Evolutionary conservation across 2,113 vertebrate species (phyloP).

Genomic region (Campylomormyrus numenius): DNA sequence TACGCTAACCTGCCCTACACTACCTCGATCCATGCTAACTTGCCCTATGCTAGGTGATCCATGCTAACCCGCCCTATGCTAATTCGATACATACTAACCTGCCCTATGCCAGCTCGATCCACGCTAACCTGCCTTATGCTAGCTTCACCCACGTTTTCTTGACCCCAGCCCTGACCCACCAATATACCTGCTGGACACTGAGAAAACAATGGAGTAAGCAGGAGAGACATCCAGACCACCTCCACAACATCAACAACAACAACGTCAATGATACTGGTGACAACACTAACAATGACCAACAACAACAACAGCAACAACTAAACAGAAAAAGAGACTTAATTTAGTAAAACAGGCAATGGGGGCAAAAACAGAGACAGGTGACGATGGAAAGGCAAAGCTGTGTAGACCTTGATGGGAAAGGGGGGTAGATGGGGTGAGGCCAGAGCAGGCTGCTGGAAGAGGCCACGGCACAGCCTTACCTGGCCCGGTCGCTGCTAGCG

Average conservation of each 20-base stretch:
- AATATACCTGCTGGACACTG: neutral
- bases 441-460: neutral
- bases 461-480: conserved; percentile 65
- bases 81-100: too few species aligned
- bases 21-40: neutral
- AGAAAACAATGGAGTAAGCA: neutral
- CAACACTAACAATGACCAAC: neutral
- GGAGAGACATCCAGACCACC: neutral
- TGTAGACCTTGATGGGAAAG: neutral
- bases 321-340: neutral
- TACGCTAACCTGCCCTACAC: neutral
- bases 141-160: neutral
- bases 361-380: neutral
- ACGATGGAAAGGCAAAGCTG: neutral
- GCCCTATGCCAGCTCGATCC: neutral
- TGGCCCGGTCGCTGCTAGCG: conserved; percentile 65
- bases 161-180: neutral
- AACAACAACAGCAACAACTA: neutral
- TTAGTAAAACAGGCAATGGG: neutral
- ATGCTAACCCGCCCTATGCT: too few species aligned
- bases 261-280: neutral
- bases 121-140: neutral
- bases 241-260: neutral
- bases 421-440: neutral
- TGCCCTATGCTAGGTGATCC: too few species aligned